Conservation (phyloP, 2,888 invertebrate genomes). For the Trichopoda pennipes region DNA sequence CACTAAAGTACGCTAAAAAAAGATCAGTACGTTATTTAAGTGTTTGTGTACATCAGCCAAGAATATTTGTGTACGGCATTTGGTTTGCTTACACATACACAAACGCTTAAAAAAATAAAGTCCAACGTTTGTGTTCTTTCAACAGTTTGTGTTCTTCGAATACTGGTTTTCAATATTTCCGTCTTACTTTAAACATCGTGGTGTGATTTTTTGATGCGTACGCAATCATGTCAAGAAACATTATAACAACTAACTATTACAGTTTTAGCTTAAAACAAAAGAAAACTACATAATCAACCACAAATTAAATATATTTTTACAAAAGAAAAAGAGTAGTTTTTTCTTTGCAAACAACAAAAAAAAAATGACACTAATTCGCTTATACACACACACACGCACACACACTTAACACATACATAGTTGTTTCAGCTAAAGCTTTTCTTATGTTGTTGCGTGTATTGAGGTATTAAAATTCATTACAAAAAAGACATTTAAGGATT, state of each 20-base stretch:
- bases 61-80: too few relatives aligned
- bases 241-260: background rate
- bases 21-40: too few relatives aligned
- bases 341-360: background rate
- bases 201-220: background rate
- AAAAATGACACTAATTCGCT: background rate
- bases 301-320: background rate
- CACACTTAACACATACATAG: background rate
- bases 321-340: background rate
- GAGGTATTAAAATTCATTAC: slow-evolving; percentile 58
- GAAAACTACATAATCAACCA: slow-evolving; percentile 14
- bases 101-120: too few relatives aligned
- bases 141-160: too few relatives aligned
- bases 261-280: slow-evolving; percentile 8
- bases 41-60: too few relatives aligned
- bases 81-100: too few relatives aligned
- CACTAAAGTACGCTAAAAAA: too few relatives aligned
- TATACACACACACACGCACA: background rate
- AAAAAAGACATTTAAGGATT: slow-evolving; percentile 62
- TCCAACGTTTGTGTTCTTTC: too few relatives aligned
- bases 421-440: slow-evolving; percentile 24
- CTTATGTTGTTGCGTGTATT: slow-evolving; percentile 22
- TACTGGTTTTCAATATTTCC: background rate
- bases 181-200: background rate
- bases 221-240: background rate